Conservation (phyloP, 2,797 vertebrate genomes). For the Argentina silus region DNA sequence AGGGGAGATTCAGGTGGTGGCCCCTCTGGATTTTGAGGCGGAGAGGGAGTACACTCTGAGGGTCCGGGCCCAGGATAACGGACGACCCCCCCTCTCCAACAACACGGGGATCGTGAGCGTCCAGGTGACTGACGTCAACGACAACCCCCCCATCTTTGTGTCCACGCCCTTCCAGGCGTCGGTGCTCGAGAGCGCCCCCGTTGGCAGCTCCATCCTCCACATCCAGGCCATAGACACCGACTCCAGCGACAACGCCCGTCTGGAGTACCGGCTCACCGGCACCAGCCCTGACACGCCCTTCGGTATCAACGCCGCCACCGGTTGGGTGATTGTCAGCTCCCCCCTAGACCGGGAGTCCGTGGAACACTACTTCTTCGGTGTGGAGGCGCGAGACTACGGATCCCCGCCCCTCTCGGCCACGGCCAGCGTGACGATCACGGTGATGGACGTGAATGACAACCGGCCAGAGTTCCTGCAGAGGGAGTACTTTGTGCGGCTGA, state of each 20-base stretch:
- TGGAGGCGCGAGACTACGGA: slow-evolving; percentile 94
- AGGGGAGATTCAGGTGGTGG: slow-evolving; percentile 94
- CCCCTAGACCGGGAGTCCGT: slow-evolving; percentile 92
- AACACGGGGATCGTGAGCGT: slow-evolving; percentile 95
- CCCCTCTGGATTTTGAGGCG: slow-evolving; percentile 91
- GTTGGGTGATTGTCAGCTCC: slow-evolving; percentile 94
- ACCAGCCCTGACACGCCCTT: slow-evolving; percentile 89
- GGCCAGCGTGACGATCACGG: slow-evolving; percentile 93
- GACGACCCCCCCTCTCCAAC: slow-evolving; percentile 94
- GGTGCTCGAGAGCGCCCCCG: slow-evolving; percentile 91
- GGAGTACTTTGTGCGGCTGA: slow-evolving; percentile 92
- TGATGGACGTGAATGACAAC: slow-evolving; percentile 98
- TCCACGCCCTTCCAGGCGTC: slow-evolving; percentile 97
- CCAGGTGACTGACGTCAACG: slow-evolving; percentile 95
- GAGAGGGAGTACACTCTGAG: slow-evolving; percentile 93
- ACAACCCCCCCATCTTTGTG: slow-evolving; percentile 96
- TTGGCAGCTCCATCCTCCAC: slow-evolving; percentile 95
- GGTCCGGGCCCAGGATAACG: slow-evolving; percentile 93
- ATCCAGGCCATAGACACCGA: slow-evolving; percentile 98
- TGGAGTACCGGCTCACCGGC: slow-evolving; percentile 92
- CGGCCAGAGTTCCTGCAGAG: slow-evolving; percentile 93
- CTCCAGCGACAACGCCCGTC: slow-evolving; percentile 89
- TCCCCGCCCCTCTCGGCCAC: slow-evolving; percentile 89
- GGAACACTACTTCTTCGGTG: slow-evolving; percentile 94
- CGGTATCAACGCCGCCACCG: slow-evolving; percentile 92